phyloP scores from a whole-genome alignment of 2,888 invertebrate genomes.

The Hypomecis atomaria region DNA sequence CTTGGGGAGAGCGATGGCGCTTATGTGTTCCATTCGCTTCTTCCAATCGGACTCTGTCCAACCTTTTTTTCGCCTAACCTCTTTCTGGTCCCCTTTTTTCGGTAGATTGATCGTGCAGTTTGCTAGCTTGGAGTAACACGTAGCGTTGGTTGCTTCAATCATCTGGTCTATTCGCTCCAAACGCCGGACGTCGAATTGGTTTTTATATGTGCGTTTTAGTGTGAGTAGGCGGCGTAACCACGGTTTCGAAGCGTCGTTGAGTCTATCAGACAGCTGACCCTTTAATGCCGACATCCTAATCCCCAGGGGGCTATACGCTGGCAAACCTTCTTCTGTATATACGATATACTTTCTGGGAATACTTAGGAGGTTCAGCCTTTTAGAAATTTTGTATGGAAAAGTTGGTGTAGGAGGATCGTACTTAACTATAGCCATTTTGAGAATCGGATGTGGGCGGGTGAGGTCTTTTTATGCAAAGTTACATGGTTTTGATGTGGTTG shows the following conservation, averaged over 20 bases:
- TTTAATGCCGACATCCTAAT: constrained; percentile 10
- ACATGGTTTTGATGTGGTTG: constrained; percentile 1
- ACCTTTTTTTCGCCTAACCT: constrained; percentile 62
- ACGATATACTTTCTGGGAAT: constrained; percentile 1
- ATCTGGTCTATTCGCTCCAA: constrained; percentile 55
- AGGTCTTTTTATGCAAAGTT: background rate
- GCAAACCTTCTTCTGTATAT: constrained; percentile 9
- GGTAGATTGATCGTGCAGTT: constrained; percentile 62
- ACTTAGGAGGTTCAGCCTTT: constrained; percentile 9
- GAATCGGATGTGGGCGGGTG: background rate
- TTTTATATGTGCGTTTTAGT: background rate
- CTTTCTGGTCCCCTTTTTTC: constrained; percentile 62
- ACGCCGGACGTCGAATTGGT: background rate
- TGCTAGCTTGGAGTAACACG: constrained; percentile 68
- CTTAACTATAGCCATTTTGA: constrained; percentile 1
- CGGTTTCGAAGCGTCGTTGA: constrained; percentile 10
- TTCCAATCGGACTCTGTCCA: constrained; percentile 75
- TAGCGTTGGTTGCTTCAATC: constrained; percentile 69
- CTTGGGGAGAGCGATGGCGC: constrained; percentile 64
- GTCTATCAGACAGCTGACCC: background rate
- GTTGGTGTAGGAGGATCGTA: constrained; percentile 10
- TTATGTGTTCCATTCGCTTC: constrained; percentile 74
- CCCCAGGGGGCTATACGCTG: background rate
- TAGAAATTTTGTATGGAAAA: constrained; percentile 11
- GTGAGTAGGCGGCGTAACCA: constrained; percentile 36